Base-by-base conservation (phyloP, 2,113 vertebrate species). In the Neopipo cinnamomea region DNA sequence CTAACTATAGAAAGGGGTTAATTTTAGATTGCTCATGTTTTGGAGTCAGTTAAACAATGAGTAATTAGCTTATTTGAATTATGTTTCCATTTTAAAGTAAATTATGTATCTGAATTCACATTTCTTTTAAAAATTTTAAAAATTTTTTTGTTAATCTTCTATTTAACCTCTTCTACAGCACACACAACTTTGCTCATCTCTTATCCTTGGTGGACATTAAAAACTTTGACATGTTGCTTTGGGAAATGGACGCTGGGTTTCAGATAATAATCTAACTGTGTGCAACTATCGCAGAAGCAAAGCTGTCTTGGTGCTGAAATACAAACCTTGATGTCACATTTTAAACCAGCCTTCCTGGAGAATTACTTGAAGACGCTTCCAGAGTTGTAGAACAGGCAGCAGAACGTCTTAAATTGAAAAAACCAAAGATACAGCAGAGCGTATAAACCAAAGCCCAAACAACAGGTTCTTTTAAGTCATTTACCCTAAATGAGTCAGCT, bases 401-500 rank as follows among this genome's bases (percentile, higher is more conserved):
- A 82, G 66, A 63, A 33, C 0, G 0, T 31, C 76, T 84, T 81
- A 62, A 70, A 71, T 0, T 42, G 68, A 89, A 91, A 91, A 93
- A 91, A 12, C 3, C 30, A 63, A 85, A 86, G 63, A 74, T 46
- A 71, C 1, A 84, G 30, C 33, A 84, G 30, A 91, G 39, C 30
- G 24, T 50, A 74, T 37, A 86, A 83, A 76, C 37, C 6, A 2
- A 76, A 90, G 22, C 44, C 49, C 49, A 92, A 91, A 63, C 65
- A 84, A 14, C 23, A 53, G 7, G 16, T 22, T 81, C 62, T 47
- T 63, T 33, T 25, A 84, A 86, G 80, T 72, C 20, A 24, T 61
- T 68, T 73, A 87, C 31, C 80, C 66, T 91, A 72, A 84, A 79
- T 88, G 91, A 95, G 66, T 96, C 93, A 94, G 33, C 47, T 94